Evolutionary conservation across 2,797 vertebrate species (phyloP).

Genomic region (Enteromius unitaeniatus): DNA sequence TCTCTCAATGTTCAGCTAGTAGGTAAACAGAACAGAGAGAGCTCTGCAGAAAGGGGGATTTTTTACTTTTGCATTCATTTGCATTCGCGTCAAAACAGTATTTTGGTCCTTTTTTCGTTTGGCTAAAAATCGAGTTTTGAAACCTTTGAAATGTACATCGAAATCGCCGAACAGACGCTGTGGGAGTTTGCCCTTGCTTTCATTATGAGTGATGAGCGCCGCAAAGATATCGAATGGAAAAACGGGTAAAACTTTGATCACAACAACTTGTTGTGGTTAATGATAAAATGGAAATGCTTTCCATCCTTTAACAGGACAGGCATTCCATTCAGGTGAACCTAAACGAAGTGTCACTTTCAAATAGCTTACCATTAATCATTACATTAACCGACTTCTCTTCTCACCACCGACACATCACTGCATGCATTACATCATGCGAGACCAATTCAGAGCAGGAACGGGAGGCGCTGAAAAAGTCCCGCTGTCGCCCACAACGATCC

Average conservation of each 20-base stretch:
- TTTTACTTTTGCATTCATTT: slow-evolving; percentile 76
- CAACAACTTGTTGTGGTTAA: slow-evolving; percentile 43
- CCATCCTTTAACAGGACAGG: slow-evolving; percentile 9
- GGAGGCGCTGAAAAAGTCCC: slow-evolving; percentile 17
- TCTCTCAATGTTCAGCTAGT: slow-evolving; percentile 51
- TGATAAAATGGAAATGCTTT: slow-evolving; percentile 44
- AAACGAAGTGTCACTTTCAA: slow-evolving; percentile 29
- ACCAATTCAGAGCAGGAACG: slow-evolving; percentile 29
- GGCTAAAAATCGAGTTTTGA: slow-evolving; percentile 55
- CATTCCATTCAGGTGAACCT: slow-evolving; percentile 42
- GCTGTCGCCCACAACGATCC: slow-evolving; percentile 13
- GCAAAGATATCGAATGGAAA: slow-evolving; percentile 24
- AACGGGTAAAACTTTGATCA: not conserved
- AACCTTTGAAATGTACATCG: slow-evolving; percentile 47
- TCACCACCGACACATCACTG: not conserved
- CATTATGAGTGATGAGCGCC: slow-evolving; percentile 50
- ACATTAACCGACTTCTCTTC: slow-evolving; percentile 30
- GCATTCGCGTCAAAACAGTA: slow-evolving; percentile 71
- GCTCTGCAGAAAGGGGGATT: slow-evolving; percentile 67
- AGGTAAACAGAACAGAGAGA: slow-evolving; percentile 60
- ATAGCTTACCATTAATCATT: slow-evolving; percentile 40
- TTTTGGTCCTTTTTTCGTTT: slow-evolving; percentile 55
- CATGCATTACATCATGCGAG: slow-evolving; percentile 26
- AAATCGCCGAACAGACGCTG: slow-evolving; percentile 42
- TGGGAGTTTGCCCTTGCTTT: slow-evolving; percentile 43